Conservation (phyloP, 2,113 vertebrate genomes). For the Sylvia atricapilla region DNA sequence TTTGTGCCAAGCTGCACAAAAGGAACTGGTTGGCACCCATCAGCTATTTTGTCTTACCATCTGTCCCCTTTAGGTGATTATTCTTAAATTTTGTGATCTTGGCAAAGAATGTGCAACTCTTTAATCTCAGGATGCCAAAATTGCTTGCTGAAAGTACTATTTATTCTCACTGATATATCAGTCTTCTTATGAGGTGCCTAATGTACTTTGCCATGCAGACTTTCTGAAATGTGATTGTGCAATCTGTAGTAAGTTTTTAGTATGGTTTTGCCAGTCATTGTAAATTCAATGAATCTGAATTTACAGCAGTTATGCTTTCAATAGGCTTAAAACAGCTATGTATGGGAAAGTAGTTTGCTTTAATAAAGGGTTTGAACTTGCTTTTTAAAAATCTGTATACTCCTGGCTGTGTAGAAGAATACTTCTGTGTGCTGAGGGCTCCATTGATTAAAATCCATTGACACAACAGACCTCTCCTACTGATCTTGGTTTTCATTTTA, state of each 20-base stretch:
- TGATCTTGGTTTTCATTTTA: background rate
- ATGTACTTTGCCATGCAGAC: background rate
- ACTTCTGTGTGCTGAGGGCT: background rate
- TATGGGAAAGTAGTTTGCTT: background rate
- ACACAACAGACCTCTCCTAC: background rate
- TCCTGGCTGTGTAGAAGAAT: background rate
- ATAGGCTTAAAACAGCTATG: background rate
- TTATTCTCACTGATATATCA: background rate
- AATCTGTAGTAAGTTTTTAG: background rate
- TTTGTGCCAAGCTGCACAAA: background rate
- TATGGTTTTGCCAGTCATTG: background rate
- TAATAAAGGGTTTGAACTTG: background rate
- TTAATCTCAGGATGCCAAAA: background rate
- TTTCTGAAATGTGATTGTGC: background rate
- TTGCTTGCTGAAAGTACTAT: background rate
- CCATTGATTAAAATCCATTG: background rate
- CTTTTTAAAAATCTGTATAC: background rate
- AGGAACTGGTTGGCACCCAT: background rate
- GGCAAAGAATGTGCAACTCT: background rate
- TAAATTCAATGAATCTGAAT: background rate
- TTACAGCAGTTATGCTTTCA: background rate
- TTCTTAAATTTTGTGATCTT: background rate
- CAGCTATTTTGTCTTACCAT: background rate
- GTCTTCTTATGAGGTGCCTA: background rate
- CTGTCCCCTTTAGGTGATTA: too few species aligned